Percentiles rank a stretch among this genome's conserved stretches.
These are phyloP conservation scores for Pristionchus pacificus DNA, from an alignment of 1,140 invertebrate species.

Conservation along the genomic window DNA sequence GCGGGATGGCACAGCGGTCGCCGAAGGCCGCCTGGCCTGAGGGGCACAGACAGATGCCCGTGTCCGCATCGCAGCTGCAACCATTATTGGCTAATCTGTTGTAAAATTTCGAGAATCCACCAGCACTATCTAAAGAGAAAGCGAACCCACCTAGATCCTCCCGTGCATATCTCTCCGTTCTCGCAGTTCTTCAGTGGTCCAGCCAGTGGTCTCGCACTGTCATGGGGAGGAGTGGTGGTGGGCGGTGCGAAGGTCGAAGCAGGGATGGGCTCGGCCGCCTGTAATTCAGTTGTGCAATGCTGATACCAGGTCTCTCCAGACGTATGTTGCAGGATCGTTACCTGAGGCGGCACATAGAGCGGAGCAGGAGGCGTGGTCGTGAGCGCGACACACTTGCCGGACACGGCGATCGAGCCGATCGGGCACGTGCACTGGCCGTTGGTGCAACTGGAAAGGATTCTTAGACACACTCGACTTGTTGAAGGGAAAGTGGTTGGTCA, in stretches of 20 bases:
- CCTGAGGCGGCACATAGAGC: no score
- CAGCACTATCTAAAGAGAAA: no score
- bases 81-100: background rate
- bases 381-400: constrained; percentile 39
- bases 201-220: background rate
- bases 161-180: constrained; percentile 28
- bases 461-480: no score
- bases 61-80: constrained; percentile 32
- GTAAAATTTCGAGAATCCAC: no score
- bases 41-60: constrained; percentile 39
- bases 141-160: constrained; percentile 23
- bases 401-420: constrained; percentile 39
- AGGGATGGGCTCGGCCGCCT: no score
- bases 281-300: background rate
- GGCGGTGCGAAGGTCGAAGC: background rate
- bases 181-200: constrained; percentile 27
- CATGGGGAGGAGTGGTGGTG: constrained; percentile 6
- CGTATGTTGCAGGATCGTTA: no score
- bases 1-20: constrained; percentile 27
- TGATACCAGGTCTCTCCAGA: no score
- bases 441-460: constrained; percentile 45
- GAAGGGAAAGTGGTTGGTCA: no score
- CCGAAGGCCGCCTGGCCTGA: constrained; percentile 28
- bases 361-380: constrained; percentile 28
- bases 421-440: constrained; percentile 44